Conservation (phyloP, 1,140 invertebrate genomes). For the Drosophila cardini region DNA sequence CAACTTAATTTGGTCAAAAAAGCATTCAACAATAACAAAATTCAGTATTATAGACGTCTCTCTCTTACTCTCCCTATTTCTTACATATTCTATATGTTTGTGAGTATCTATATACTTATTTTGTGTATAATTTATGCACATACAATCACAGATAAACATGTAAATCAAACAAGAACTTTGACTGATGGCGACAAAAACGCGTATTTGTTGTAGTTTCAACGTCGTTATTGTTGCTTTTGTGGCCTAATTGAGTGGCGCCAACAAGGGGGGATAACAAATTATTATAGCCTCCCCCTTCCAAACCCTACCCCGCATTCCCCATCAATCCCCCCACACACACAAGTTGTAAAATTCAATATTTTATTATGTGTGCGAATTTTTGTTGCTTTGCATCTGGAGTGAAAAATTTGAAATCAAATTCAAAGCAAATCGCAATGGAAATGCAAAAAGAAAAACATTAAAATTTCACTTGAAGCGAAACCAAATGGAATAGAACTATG, state of each 20-base stretch:
- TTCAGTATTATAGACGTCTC: slow-evolving; percentile 11
- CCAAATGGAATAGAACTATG: slow-evolving; percentile 11
- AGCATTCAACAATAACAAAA: slow-evolving; percentile 38
- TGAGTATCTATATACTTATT: slow-evolving; percentile 31
- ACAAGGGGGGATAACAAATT: slow-evolving; percentile 49
- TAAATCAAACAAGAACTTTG: slow-evolving; percentile 82
- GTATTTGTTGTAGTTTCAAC: slow-evolving; percentile 39
- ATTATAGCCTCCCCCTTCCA: slow-evolving; percentile 39
- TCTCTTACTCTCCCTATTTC: neutral
- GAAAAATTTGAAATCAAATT: slow-evolving; percentile 47
- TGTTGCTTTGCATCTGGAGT: slow-evolving; percentile 34
- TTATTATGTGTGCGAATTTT: slow-evolving; percentile 69
- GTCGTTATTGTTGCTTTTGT: slow-evolving; percentile 17
- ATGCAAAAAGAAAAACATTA: slow-evolving; percentile 54
- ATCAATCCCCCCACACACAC: neutral
- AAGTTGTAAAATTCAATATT: slow-evolving; percentile 52
- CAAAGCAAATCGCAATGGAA: slow-evolving; percentile 40
- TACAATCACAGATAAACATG: slow-evolving; percentile 69
- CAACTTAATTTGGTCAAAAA: slow-evolving; percentile 77
- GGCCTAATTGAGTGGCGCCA: slow-evolving; percentile 76
- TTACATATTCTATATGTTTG: neutral
- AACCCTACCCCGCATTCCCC: neutral
- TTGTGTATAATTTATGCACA: slow-evolving; percentile 74
- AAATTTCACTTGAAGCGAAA: slow-evolving; percentile 18
- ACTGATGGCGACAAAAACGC: slow-evolving; percentile 72